phyloP scores from a whole-genome alignment of 2,888 invertebrate species.

The Linnaemya vulpina region DNA sequence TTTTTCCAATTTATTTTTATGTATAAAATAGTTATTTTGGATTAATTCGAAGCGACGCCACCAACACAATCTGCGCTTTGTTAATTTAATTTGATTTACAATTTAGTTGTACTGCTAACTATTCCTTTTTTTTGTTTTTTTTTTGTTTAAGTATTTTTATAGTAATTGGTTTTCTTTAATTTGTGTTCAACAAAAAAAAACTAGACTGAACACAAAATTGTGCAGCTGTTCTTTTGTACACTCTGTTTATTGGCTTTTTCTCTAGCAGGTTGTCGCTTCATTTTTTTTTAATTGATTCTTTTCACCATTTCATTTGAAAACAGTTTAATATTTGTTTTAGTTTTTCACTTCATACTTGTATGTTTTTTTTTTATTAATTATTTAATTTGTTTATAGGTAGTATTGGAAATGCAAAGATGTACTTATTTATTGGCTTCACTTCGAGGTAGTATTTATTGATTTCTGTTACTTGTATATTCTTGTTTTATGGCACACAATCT shows the following conservation, averaged over 20 bases:
- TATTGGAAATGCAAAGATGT: neutral
- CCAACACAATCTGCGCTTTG: neutral
- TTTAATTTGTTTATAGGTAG: neutral
- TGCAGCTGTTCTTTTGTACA: neutral
- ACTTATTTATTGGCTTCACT: slow-evolving; percentile 16
- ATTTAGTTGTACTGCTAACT: slow-evolving; percentile 10
- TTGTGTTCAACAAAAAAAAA: slow-evolving; percentile 11
- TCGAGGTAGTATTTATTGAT: slow-evolving; percentile 26
- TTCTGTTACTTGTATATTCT: slow-evolving; percentile 5
- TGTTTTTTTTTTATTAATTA: neutral
- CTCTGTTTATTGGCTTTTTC: neutral
- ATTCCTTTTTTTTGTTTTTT: neutral
- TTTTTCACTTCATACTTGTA: slow-evolving; percentile 1
- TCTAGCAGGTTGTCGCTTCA: neutral
- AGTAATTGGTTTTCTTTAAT: slow-evolving; percentile 23
- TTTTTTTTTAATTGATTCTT: neutral
- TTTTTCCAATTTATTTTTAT: neutral
- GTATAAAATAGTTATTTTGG: neutral
- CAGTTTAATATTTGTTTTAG: slow-evolving; percentile 7
- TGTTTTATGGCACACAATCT: slow-evolving; percentile 36
- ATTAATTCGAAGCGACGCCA: neutral
- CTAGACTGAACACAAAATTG: neutral
- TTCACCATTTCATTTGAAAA: slow-evolving; percentile 10
- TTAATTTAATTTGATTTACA: slow-evolving; percentile 28
- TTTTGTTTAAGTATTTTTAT: slow-evolving; percentile 14